These are phyloP conservation scores for Axis porcinus DNA, from an alignment of 2,113 vertebrate species.

Conservation along the genomic window DNA sequence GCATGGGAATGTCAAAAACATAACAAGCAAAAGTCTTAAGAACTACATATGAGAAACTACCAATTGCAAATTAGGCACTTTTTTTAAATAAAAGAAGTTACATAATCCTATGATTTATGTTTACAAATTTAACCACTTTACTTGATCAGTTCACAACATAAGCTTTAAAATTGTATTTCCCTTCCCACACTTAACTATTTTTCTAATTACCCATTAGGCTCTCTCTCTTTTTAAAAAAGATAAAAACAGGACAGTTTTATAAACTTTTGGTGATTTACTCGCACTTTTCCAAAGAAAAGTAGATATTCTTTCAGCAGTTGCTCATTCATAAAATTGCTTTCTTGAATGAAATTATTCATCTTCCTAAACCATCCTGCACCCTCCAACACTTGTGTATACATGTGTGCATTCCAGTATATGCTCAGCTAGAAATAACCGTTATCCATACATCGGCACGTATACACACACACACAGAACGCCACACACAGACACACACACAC, in stretches of 20 bases:
- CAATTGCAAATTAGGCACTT: neutral
- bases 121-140: conserved; percentile 42
- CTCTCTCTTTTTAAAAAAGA: neutral
- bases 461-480: neutral
- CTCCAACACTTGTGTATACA: neutral
- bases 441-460: neutral
- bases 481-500: conserved; percentile 21
- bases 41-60: neutral
- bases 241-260: neutral
- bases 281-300: conserved; percentile 21
- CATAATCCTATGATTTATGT: conserved; percentile 31
- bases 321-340: conserved; percentile 47
- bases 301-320: conserved; percentile 56
- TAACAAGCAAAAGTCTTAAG: neutral
- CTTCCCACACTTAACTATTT: neutral
- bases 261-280: conserved; percentile 23
- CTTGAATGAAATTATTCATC: conserved; percentile 34
- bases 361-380: neutral
- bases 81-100: neutral
- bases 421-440: neutral
- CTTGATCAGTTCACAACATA: conserved; percentile 7
- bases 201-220: neutral
- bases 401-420: neutral
- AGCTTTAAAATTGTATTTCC: neutral
- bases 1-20: conserved; percentile 5